Base-by-base conservation (phyloP, 2,888 invertebrate species). In the Acanthacorydalis orientalis region DNA sequence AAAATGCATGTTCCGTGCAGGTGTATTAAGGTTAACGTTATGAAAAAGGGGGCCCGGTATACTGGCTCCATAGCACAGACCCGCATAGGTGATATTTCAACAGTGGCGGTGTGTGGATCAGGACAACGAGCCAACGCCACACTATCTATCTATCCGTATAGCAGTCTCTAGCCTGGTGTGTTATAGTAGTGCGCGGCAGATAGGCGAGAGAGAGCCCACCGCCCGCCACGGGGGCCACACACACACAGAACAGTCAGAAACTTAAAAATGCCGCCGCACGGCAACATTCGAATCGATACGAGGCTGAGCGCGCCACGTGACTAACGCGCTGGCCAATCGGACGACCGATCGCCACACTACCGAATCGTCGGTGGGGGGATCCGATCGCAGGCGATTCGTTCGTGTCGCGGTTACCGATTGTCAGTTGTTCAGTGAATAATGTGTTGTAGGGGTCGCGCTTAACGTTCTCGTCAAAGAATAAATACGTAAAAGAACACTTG, bases 241-340 rank as follows among this genome's bases (percentile, higher is more conserved):
- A 23, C 23, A 23, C 23, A 23, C 23, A 23, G 23, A 23, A 23
- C 23, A 23, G 23, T 4, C 23, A 23, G 59, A 66, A 79, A 80
- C 75, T 80, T 80, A 80, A 80, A 80, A 81, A 80, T 80, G 78
- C 80, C 80, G 78, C 80, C 80, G 80, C 80, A 80, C 79, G 77
- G 72, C 73, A 73, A 75, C 74, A 73, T 75, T 76, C 78, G 79
- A 80, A 81, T 80, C 80, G 77, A 81, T 80, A 80, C 74, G 74
- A 74, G 72, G 60, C 62, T 61, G 58, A 23, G 57, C 53, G 51
- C 55, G 70, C 77, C 80, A 80, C 78, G 78, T 77, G 77, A 60
- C 58, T 68, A 53, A 56, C 55, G 50, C 52, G 51, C 50, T 54
- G 52, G 51, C 70, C 70, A 70, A 69, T 67, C 50, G 43, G 49